Evolutionary conservation across 2,113 vertebrate species (phyloP).

Genomic region (Zootoca vivipara): DNA sequence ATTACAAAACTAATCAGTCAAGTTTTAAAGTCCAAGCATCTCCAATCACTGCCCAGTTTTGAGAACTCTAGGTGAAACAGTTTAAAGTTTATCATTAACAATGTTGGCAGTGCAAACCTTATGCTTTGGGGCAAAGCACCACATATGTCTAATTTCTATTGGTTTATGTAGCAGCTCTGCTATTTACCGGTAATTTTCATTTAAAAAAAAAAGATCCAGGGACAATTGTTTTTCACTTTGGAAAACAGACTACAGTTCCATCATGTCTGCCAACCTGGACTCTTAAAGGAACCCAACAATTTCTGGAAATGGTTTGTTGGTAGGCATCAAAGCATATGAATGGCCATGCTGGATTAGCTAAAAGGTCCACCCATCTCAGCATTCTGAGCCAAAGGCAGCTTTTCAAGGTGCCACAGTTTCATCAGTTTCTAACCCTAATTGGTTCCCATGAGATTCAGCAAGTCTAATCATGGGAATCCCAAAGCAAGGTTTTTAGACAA

Average conservation of each 20-base stretch:
- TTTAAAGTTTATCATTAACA: slow-evolving; percentile 4
- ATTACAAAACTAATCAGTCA: neutral
- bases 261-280: neutral
- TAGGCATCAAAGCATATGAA: too few relatives aligned
- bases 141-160: neutral
- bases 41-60: neutral
- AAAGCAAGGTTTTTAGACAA: too few relatives aligned
- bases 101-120: neutral
- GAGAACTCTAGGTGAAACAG: neutral
- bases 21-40: neutral
- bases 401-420: too few relatives aligned
- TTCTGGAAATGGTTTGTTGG: neutral
- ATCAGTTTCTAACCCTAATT: too few relatives aligned
- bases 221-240: neutral
- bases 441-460: too few relatives aligned
- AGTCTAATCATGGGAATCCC: too few relatives aligned
- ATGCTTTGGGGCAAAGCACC: neutral
- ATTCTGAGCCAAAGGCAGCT: too few relatives aligned
- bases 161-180: neutral
- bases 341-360: too few relatives aligned
- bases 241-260: slow-evolving; percentile 13
- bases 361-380: too few relatives aligned
- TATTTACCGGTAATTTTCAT: slow-evolving; percentile 7
- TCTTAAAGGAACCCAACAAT: slow-evolving; percentile 7
- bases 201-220: neutral